These are phyloP conservation scores for Myiozetetes cayanensis DNA, from an alignment of 2,113 vertebrate genomes.

Conservation along the genomic window DNA sequence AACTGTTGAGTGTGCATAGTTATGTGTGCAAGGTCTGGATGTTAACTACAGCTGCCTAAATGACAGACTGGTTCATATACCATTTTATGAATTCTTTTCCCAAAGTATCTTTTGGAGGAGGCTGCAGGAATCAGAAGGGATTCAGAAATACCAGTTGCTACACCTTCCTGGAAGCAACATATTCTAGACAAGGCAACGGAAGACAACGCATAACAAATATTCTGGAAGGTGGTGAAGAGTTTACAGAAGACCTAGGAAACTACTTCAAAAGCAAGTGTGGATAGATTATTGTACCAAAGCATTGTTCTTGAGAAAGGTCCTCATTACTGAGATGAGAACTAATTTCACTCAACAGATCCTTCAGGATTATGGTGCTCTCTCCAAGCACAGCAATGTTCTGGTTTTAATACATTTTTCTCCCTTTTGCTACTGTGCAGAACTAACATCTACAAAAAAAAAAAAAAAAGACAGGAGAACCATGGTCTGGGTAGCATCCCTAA, in stretches of 20 bases:
- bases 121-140: neutral
- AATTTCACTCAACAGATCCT: neutral
- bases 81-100: neutral
- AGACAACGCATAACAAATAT: neutral
- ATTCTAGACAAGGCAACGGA: neutral
- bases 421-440: neutral
- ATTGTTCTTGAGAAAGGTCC: neutral
- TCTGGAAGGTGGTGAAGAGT: neutral
- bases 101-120: neutral
- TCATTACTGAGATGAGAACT: neutral
- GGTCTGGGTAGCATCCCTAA: neutral
- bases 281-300: neutral
- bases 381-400: neutral
- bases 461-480: neutral
- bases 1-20: neutral
- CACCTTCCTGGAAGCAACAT: fast-evolving
- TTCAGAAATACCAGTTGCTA: neutral
- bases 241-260: neutral
- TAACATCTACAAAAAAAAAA: neutral
- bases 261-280: neutral
- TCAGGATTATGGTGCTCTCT: neutral
- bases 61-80: neutral
- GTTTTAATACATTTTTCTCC: neutral
- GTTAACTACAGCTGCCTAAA: neutral
- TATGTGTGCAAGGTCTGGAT: neutral